Base-by-base conservation (phyloP, 1,140 invertebrate genomes). In the Neuroterus valhalla region DNA sequence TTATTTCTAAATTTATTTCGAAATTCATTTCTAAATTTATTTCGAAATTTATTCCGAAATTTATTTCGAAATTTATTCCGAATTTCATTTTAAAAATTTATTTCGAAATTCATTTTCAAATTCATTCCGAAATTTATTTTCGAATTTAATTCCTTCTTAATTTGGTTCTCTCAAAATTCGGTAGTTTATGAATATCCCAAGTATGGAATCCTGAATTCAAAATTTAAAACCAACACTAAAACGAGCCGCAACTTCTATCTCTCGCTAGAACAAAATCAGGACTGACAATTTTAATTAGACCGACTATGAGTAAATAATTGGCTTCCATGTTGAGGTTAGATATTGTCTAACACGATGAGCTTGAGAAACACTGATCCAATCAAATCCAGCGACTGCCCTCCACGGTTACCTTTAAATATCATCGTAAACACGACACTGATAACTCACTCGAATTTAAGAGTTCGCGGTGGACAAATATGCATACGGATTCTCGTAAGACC, bases 291-390 rank as follows among this genome's bases (percentile, higher is more conserved):
- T 62, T 62, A 62, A 62, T 71, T 71, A 71, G 69, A 71, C 48
- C 69, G 69, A 48, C 38, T 26, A 52, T 71, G 31, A 23, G 19
- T 21, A 55, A 31, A 62, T 50, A 48, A 55, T 38, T 62, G 55
- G 55, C 26, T 31, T 62, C 55, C 55, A 23, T 62, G 55, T 62
- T 23, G 55, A 62, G 55, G 55, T 23, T 62, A 26, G 3, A 62
- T 62, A 42, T 75, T 68, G 66, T 80, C 74, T 71, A 70, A 14
- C 72, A 19, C 67, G 44, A 70, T 78, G 73, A 76, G 73, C 77
- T 84, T 81, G 85, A 87, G 84, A 87, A 87, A 87, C 86, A 86
- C 85, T 85, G 85, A 72, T 79, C 81, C 82, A 83, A 78, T 79
- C 31, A 76, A 72, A 62, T 62, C 55, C 55, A 48, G 62, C 73